phyloP scores from a whole-genome alignment of 1,140 invertebrate genomes.

The Zaprionus taronus region DNA sequence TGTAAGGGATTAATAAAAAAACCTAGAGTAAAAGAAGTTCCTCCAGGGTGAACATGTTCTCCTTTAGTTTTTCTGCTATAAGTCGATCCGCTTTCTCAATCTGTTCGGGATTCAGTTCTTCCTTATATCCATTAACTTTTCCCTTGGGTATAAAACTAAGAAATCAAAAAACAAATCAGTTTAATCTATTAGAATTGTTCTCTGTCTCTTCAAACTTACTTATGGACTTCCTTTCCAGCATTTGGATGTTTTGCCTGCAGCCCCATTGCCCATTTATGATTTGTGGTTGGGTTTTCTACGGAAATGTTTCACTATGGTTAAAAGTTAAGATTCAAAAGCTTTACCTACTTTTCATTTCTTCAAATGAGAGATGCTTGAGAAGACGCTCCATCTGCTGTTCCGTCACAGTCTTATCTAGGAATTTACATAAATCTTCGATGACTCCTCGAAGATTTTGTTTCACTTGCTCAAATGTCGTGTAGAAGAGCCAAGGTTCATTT shows the following conservation, averaged over 20 bases:
- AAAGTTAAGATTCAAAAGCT: no score
- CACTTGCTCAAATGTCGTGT: slow-evolving; percentile 92
- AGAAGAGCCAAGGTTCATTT: slow-evolving; percentile 89
- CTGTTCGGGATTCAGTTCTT: slow-evolving; percentile 47
- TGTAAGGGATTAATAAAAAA: no score
- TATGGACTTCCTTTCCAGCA: slow-evolving; percentile 38
- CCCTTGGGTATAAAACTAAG: slow-evolving; percentile 61
- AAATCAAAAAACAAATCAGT: not conserved
- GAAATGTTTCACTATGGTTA: not conserved
- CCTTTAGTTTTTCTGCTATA: slow-evolving; percentile 23
- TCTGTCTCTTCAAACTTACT: slow-evolving; percentile 22
- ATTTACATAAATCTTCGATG: slow-evolving; percentile 56
- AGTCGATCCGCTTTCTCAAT: slow-evolving; percentile 41
- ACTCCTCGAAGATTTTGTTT: slow-evolving; percentile 61
- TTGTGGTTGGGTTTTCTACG: slow-evolving; percentile 63
- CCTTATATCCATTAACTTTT: slow-evolving; percentile 62
- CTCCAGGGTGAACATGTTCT: slow-evolving; percentile 44
- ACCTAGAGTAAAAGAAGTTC: slow-evolving; percentile 43
- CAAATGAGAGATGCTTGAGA: slow-evolving; percentile 71
- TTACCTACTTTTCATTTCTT: slow-evolving; percentile 71
- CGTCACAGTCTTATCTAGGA: slow-evolving; percentile 57
- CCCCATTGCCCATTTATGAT: slow-evolving; percentile 52
- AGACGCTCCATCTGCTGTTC: slow-evolving; percentile 58
- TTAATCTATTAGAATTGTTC: not conserved
- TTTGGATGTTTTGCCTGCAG: not conserved